Conservation (phyloP, 2,888 invertebrate species). For the Falcaria lacertinaria region DNA sequence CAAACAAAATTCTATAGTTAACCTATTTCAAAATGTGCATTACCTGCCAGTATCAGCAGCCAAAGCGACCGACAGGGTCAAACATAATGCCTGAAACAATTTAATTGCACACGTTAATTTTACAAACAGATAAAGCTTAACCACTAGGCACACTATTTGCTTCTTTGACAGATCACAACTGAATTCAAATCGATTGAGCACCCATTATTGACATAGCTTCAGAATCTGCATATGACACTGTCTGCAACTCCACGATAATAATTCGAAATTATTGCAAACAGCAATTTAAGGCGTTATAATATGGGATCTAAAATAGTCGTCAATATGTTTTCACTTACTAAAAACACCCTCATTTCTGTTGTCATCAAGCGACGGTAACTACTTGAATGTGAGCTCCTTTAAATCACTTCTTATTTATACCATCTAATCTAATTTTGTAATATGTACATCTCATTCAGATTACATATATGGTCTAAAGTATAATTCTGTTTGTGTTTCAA, state of each 20-base stretch:
- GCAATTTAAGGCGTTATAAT: neutral
- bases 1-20: too few species aligned
- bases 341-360: constrained; percentile 62
- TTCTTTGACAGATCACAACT: too few species aligned
- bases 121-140: too few species aligned
- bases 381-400: constrained; percentile 60
- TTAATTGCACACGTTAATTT: neutral
- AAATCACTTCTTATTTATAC: constrained; percentile 67
- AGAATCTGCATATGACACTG: neutral
- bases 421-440: constrained; percentile 63
- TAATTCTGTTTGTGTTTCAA: neutral
- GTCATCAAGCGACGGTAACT: constrained; percentile 49
- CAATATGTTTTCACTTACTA: constrained; percentile 45
- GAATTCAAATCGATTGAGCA: too few species aligned
- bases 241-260: neutral
- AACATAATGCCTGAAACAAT: constrained; percentile 50
- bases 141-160: too few species aligned
- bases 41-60: constrained; percentile 49
- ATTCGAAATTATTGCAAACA: too few species aligned
- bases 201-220: too few species aligned
- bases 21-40: too few species aligned
- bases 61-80: constrained; percentile 52
- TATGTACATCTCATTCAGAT: constrained; percentile 51
- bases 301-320: neutral
- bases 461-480: constrained; percentile 8